These are phyloP conservation scores for Orientallactaga bullata DNA, from an alignment of 2,113 vertebrate genomes.

Conservation along the genomic window DNA sequence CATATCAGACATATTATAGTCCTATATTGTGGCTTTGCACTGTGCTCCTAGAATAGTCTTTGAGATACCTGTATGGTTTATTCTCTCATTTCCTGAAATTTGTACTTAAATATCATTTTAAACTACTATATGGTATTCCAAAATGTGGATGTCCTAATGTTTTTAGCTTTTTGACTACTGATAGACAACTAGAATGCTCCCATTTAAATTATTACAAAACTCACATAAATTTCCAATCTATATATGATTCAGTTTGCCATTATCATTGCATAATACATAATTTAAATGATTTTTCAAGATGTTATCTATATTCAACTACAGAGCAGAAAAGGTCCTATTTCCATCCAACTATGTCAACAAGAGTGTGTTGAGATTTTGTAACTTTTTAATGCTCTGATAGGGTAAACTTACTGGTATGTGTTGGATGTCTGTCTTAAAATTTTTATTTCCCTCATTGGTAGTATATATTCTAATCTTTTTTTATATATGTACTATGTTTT, in stretches of 20 bases:
- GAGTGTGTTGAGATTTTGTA: background rate
- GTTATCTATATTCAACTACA: background rate
- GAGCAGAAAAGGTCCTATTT: background rate
- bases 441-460: slow-evolving; percentile 1
- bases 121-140: background rate
- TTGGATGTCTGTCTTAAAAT: background rate
- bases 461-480: background rate
- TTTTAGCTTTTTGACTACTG: background rate
- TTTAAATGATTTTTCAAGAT: background rate
- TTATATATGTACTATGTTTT: background rate
- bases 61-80: background rate
- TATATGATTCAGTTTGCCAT: no score
- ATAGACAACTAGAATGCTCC: background rate
- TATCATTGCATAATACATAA: no score
- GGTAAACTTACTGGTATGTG: background rate
- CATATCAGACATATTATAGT: background rate
- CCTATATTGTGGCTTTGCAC: background rate
- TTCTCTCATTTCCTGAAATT: background rate
- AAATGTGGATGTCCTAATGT: background rate
- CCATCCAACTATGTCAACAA: background rate
- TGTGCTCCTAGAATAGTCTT: background rate
- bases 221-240: no score
- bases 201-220: background rate
- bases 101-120: background rate
- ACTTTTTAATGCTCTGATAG: background rate